Base-by-base conservation (phyloP, 2,888 invertebrate species). In the Monochamus alternatus region DNA sequence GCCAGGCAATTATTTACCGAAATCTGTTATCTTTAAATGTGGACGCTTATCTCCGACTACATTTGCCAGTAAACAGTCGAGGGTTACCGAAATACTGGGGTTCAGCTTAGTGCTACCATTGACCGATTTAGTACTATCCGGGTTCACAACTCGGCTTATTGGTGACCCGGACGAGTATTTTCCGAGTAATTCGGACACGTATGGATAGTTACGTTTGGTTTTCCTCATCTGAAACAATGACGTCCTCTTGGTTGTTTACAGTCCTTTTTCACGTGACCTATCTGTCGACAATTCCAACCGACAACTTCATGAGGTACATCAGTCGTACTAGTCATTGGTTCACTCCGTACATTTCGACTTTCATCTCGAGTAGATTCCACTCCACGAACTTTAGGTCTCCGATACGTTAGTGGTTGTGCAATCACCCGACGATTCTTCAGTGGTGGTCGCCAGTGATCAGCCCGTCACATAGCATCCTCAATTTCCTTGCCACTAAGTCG, bases 71-170 rank as follows among this genome's bases (percentile, higher is more conserved):
- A 68, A 30, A 55, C 31, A 68, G 31, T 68, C 68, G 7, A 68
- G 30, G 10, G 8, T 51, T 12, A 65, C 14, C n/a, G n/a, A 12
- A 10, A 65, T 10, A 8, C n/a, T 51, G 14, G 47, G 44, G 5
- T 65, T 30, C 9, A 44, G n/a, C 8, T 10, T 14, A 5, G 65
- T 3, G 7, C 38, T 38, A 4, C 5, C 4, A 38, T 2, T 38
- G 2, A 7, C 38, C 65, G 65, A 22, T 12, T 3, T 10, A 12
- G 9, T n/a, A 10, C 3, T 5, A 55, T 58, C 52, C 58, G 12
- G 68, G 7, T 55, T 12, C 58, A 30, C 58, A 38, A 55, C 55
- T n/a, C 58, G 55, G n/a, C 68, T 7, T 68, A 68, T 7, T 68
- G 14, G 58, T 52, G 68, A 22, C 7, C 69, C 59, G 69, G 59